Base-by-base conservation (phyloP, 2,888 invertebrate genomes). In the Leptinotarsa rubiginosa region DNA sequence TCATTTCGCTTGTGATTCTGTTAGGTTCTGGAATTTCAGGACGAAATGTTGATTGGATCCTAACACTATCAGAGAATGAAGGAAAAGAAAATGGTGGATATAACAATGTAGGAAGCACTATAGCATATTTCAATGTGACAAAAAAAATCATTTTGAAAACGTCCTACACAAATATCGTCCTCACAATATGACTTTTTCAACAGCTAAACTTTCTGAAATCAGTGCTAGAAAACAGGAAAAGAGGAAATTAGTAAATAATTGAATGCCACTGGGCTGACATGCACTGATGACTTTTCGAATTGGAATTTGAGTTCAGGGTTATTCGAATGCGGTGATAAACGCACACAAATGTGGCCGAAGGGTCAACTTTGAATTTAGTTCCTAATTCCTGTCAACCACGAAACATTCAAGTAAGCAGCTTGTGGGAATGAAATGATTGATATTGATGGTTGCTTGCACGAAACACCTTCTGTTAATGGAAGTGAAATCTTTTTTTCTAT, bases 211-310 rank as follows among this genome's bases (percentile, higher is more conserved):
- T 56, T 22, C 56, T 56, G 13, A 20, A 22, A 47, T 16, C 62
- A 62, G 15, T 68, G 72, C 41, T 72, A 62, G 22, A 78, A 78
- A 76, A 71, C 78, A 78, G 79, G 80, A 81, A 81, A 78, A 79
- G 77, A 80, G 82, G 80, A 83, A 83, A 83, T 83, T 83, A 83
- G 82, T 83, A 83, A 82, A 83, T 83, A 83, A 83, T 83, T 83
- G 82, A 81, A 81, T 76, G 82, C 82, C 81, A 78, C 76, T 77
- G 81, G 72, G 82, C 75, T 79, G 69, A 78, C 77, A 81, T 79
- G 82, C 83, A 82, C 81, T 81, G 81, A 82, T 82, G 82, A 78
- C 76, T 81, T 76, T 78, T 77, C 81, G 81, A 83, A 83, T 83
- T 83, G 82, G 81, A 83, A 83, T 82, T 81, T 82, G 81, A 81